These are phyloP conservation scores for Tenthredo scrophulariae DNA, from an alignment of 2,888 invertebrate species.

Conservation along the genomic window DNA sequence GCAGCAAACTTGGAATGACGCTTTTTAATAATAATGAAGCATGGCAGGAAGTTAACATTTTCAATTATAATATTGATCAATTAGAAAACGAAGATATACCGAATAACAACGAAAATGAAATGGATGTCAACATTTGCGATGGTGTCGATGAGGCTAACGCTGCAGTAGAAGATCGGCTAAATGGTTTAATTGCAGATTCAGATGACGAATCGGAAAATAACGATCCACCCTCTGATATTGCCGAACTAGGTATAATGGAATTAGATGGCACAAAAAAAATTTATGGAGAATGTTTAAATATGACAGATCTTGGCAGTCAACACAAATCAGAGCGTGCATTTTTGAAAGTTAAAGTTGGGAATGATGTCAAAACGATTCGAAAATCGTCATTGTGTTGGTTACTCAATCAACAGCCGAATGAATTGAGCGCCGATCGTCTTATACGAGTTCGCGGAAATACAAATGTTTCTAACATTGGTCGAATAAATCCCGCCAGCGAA, in stretches of 20 bases:
- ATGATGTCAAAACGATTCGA: background rate
- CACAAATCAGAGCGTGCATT: slow-evolving; percentile 3
- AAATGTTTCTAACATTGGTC: background rate
- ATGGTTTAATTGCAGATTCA: slow-evolving; percentile 16
- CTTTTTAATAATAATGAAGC: background rate
- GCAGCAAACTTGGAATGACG: slow-evolving; percentile 21
- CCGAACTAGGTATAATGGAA: background rate
- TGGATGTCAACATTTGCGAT: slow-evolving; percentile 21
- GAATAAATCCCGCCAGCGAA: slow-evolving; percentile 7
- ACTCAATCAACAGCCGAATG: slow-evolving; percentile 1
- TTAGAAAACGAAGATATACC: background rate
- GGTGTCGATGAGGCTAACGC: background rate
- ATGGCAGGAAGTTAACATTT: slow-evolving; percentile 11
- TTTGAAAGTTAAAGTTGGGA: slow-evolving; percentile 1
- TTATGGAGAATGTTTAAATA: slow-evolving; percentile 2
- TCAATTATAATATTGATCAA: slow-evolving; percentile 15
- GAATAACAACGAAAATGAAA: slow-evolving; percentile 21
- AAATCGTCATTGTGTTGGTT: slow-evolving; percentile 27
- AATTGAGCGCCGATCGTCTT: slow-evolving; percentile 33
- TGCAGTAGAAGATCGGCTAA: slow-evolving; percentile 5
- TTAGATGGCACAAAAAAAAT: too few species aligned
- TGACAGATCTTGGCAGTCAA: slow-evolving; percentile 15
- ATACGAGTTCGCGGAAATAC: slow-evolving; percentile 4
- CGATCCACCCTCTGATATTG: slow-evolving; percentile 25
- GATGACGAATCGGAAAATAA: slow-evolving; percentile 23